These are phyloP conservation scores for Alfaro cultratus DNA, from an alignment of 2,797 vertebrate genomes.

Conservation along the genomic window DNA sequence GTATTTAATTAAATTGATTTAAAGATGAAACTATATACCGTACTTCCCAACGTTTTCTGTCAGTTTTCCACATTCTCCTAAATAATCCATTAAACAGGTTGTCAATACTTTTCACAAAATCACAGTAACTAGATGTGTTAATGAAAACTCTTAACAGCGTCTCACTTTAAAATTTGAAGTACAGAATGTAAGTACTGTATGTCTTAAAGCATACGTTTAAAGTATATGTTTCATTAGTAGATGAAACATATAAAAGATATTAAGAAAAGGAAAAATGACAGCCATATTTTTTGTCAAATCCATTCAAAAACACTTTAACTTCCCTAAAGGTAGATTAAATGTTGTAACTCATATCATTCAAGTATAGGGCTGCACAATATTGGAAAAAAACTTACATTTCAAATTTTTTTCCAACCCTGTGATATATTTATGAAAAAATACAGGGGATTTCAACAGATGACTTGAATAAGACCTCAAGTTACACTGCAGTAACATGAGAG, in stretches of 20 bases:
- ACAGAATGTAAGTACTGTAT: not conserved
- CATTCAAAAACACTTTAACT: not conserved
- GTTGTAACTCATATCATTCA: not conserved
- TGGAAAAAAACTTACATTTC: not conserved
- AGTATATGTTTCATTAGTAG: no score
- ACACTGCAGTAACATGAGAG: not conserved
- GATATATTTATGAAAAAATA: not conserved
- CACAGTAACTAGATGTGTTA: not conserved
- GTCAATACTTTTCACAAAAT: not conserved
- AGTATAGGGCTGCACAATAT: no score
- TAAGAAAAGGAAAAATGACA: not conserved
- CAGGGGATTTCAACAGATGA: not conserved
- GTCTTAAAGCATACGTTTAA: no score
- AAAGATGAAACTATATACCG: not conserved
- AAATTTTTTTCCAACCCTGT: not conserved
- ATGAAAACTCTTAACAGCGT: not conserved
- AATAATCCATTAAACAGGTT: slow-evolving; percentile 11
- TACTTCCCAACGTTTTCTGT: slow-evolving; percentile 12
- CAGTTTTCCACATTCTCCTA: not conserved
- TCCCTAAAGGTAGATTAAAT: not conserved
- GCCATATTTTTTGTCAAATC: not conserved
- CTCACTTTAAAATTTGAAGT: not conserved
- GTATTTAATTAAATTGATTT: not conserved
- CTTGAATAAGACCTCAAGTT: not conserved
- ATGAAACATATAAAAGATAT: not conserved